A percentile compares a stretch with the other conserved stretches of the same genome.
phyloP scores from a whole-genome alignment of 1,140 invertebrate species.

The Drosophila virilis region DNA sequence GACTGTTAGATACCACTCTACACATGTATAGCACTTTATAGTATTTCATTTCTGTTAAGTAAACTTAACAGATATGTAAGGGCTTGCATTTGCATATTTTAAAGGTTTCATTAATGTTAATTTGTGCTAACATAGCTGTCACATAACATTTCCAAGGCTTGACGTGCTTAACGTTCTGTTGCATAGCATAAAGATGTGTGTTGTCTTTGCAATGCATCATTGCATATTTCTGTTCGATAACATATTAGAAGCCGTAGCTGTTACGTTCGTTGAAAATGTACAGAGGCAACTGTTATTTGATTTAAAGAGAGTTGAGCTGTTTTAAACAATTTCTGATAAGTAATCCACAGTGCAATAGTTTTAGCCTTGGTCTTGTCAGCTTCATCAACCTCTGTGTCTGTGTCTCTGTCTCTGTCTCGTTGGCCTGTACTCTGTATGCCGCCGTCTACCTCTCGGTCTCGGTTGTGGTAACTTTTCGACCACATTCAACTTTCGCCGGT shows the following conservation, averaged over 20 bases:
- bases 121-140: too few species aligned
- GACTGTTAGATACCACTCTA: background rate
- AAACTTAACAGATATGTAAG: background rate
- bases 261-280: background rate
- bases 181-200: too few species aligned
- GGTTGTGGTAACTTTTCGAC: constrained; percentile 49
- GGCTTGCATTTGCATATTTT: too few species aligned
- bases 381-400: constrained; percentile 2
- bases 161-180: too few species aligned
- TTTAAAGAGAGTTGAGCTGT: background rate
- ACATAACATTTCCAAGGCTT: too few species aligned
- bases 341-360: constrained; percentile 2
- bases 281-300: background rate
- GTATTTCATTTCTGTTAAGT: background rate
- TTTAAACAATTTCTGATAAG: background rate
- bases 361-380: constrained; percentile 8
- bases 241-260: background rate
- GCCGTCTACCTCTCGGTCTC: background rate
- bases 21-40: too few species aligned
- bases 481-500: constrained; percentile 53
- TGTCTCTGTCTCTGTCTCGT: background rate
- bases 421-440: background rate
- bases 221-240: background rate
- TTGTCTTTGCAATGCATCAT: too few species aligned
- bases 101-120: too few species aligned